phyloP scores from a whole-genome alignment of 2,888 invertebrate species.

The Augiades crinisus region DNA sequence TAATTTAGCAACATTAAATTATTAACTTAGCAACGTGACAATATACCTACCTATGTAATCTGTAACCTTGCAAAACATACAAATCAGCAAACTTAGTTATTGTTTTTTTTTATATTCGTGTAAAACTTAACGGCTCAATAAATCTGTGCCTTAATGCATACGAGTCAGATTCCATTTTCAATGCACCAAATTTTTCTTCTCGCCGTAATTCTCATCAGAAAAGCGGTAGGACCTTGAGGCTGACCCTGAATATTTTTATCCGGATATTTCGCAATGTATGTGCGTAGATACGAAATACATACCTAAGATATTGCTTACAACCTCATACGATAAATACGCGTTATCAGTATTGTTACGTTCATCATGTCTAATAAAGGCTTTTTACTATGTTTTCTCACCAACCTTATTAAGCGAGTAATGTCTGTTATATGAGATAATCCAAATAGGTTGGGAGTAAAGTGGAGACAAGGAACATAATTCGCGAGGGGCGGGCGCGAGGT shows the following conservation, averaged over 20 bases:
- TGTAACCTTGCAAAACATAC: conserved; percentile 64
- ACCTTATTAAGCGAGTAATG: background rate
- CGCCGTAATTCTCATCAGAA: conserved; percentile 72
- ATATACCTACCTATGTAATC: conserved; percentile 47
- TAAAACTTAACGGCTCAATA: conserved; percentile 34
- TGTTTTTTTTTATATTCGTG: conserved; percentile 55
- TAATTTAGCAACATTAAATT: too few relatives aligned
- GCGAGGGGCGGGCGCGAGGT: conserved; percentile 41
- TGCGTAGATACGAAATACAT: conserved; percentile 47
- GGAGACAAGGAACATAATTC: conserved; percentile 16
- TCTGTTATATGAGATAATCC: background rate
- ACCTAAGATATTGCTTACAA: conserved; percentile 24
- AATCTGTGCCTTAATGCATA: conserved; percentile 47
- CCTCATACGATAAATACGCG: conserved; percentile 9
- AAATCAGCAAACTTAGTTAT: conserved; percentile 71
- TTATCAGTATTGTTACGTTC: conserved; percentile 13
- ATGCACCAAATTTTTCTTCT: conserved; percentile 53
- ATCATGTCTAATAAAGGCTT: background rate
- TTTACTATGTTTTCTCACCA: background rate
- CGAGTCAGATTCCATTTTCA: conserved; percentile 47
- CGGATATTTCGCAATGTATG: conserved; percentile 72
- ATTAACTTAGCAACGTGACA: conserved; percentile 5
- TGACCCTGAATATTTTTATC: conserved; percentile 79
- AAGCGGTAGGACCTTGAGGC: conserved; percentile 74
- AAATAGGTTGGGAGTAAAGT: background rate